Evolutionary conservation across 2,113 vertebrate species (phyloP), one percentile per base, ranked within the genome.

Genomic region (Phaethon lepturus): DNA sequence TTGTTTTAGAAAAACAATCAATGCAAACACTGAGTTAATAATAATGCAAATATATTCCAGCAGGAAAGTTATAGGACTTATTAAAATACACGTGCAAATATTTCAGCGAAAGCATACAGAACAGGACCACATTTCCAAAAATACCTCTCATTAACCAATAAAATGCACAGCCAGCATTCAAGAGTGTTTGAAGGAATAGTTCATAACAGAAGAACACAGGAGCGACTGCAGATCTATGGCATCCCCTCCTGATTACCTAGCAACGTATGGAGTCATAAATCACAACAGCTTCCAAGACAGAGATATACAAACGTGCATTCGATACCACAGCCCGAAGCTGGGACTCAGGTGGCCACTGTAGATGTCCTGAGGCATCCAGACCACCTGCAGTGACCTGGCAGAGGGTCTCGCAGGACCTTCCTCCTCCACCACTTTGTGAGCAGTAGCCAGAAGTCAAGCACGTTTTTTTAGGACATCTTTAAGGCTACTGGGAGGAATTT

Each of bases 1-100:
- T 94, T 91, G 62, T 76, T 97, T 95, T 88, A 90, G 96, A 95
- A 95, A 87, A 97, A 83, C 59, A 79, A 85, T 86, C 80, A 94
- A 19, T 85, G 93, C 91, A 96, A 98, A 94, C 86, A 86, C 20
- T 71, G 63, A 97, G 56, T 90, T 97, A 96, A 96, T 88, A 96
- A 96, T 87, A 86, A 97, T 95, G 85, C 44, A 97, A 98, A 95
- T 96, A 75, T 93, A 78, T 95, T 97, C 87, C 75, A 93, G 67
- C 63, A 78, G 52, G 64, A 84, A 96, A 94, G 93, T 91, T 88
- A 74, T 17, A 55, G 59, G 92, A 95, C 10, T 87, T 97, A 95
- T 87, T 97, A 96, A 93, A 98, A 96, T 90, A 94, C 62, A 90
- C 19, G 5, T 94, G 85, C 76, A 89, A 93, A 83, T 95, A 91